phyloP scores from a whole-genome alignment of 2,888 invertebrate genomes.

The Diadromus collaris region DNA sequence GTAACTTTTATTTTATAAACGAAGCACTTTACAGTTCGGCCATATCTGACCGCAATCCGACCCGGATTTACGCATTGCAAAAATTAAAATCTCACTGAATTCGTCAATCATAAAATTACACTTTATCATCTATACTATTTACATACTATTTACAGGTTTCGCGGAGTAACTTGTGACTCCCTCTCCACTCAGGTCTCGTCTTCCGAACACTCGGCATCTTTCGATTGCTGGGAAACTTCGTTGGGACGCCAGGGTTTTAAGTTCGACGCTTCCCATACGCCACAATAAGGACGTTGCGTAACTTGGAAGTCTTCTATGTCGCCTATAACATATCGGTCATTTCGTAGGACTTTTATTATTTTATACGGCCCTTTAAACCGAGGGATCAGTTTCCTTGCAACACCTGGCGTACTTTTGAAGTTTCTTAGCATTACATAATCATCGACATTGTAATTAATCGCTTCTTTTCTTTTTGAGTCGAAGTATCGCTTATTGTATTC shows the following conservation, averaged over 20 bases:
- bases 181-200: background rate
- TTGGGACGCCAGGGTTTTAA: constrained; percentile 54
- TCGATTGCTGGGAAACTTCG: background rate
- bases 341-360: constrained; percentile 52
- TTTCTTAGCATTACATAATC: no score
- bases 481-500: constrained; percentile 63
- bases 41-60: constrained; percentile 29
- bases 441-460: constrained; percentile 46
- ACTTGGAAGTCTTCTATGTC: constrained; percentile 60
- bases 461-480: constrained; percentile 65
- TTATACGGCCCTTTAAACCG: constrained; percentile 60
- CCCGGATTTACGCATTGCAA: no score
- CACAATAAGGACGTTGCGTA: constrained; percentile 56
- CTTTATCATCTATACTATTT: background rate
- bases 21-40: constrained; percentile 47
- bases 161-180: background rate
- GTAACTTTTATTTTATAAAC: no score
- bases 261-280: constrained; percentile 61
- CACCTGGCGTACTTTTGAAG: constrained; percentile 55
- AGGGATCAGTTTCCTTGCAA: constrained; percentile 59
- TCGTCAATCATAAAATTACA: no score
- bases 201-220: background rate
- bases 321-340: constrained; percentile 52
- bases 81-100: no score
- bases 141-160: background rate